Base-by-base conservation (phyloP, 2,888 invertebrate genomes). In the Watsonalla binaria region DNA sequence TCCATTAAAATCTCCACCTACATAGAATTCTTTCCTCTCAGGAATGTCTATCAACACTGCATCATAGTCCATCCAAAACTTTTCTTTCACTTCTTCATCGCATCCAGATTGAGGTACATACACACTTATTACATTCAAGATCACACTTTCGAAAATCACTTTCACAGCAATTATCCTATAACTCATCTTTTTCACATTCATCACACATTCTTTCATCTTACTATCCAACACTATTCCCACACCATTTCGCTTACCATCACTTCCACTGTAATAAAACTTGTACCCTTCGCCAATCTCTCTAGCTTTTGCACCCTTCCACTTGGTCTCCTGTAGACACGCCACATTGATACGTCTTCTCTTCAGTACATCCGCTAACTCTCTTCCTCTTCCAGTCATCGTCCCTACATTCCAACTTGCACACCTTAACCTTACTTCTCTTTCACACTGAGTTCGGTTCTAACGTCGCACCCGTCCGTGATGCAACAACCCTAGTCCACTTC, bases 281-380 rank as follows among this genome's bases (percentile, higher is more conserved):
- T n/a, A n/a, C n/a, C n/a, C n/a, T n/a, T n/a, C n/a, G n/a, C n/a
- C 58, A 5, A 58, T 55, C 8, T 53, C 14, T 39, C 54, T n/a
- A 5, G 61, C 54, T 45, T 62, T 62, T 1, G 59, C 48, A 6
- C 62, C 62, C 50, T 56, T 60, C 65, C 65, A 65, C 49, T 58
- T 60, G 8, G 54, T 55, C 46, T 65, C 60, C 46, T 62, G 61
- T 1, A 62, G 34, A 42, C 64, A 62, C 48, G 60, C 58, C 4
- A 58, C 54, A 47, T 61, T 59, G 33, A 59, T 54, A 37, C 39
- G 24, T 45, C 61, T 49, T 58, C 57, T 45, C 14, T 53, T 9
- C 52, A 61, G 45, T 11, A 50, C 48, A 46, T 58, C 51, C 35
- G 50, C 53, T 8, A 62, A 54, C 55, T 65, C 61, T 45, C 24